Evolutionary conservation across 2,113 vertebrate species (phyloP).

Genomic region (Embiotoca jacksoni): DNA sequence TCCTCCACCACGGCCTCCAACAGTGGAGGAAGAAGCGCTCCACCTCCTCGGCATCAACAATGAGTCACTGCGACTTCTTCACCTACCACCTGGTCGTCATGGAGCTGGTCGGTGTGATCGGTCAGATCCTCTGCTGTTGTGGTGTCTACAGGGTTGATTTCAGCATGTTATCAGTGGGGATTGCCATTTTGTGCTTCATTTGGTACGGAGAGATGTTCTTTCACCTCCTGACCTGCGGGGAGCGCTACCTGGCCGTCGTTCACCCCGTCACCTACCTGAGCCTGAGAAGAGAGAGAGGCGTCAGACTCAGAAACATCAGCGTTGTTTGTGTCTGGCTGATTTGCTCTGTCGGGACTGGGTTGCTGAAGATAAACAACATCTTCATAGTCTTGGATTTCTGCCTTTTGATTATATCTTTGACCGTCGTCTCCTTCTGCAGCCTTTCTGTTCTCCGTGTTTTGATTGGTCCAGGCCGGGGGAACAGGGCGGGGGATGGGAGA

Average conservation of each 20-base stretch:
- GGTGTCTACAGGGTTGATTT: background rate
- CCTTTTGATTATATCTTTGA: too few relatives aligned
- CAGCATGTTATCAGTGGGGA: fast-evolving
- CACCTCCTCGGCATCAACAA: background rate
- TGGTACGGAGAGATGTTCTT: slow-evolving; percentile 1
- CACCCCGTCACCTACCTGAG: too few relatives aligned
- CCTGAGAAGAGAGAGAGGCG: too few relatives aligned
- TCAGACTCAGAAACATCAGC: too few relatives aligned
- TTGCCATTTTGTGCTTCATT: background rate
- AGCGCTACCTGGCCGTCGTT: slow-evolving; percentile 33
- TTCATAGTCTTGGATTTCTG: too few relatives aligned
- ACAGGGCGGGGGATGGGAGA: too few relatives aligned
- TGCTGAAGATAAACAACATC: too few relatives aligned
- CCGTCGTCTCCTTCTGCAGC: too few relatives aligned
- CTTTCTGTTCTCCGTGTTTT: too few relatives aligned
- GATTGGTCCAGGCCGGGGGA: too few relatives aligned
- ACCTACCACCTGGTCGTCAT: background rate
- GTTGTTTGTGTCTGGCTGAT: too few relatives aligned
- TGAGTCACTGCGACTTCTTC: background rate
- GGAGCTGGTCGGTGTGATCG: background rate
- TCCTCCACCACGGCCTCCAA: background rate
- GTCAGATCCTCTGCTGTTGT: background rate
- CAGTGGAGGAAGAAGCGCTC: background rate
- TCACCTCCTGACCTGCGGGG: slow-evolving; percentile 13
- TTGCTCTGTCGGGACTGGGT: too few relatives aligned